A percentile compares a stretch with the other conserved stretches of the same genome.
These are phyloP conservation scores for Andrena fulva DNA, from an alignment of 2,888 invertebrate species.

Conservation along the genomic window DNA sequence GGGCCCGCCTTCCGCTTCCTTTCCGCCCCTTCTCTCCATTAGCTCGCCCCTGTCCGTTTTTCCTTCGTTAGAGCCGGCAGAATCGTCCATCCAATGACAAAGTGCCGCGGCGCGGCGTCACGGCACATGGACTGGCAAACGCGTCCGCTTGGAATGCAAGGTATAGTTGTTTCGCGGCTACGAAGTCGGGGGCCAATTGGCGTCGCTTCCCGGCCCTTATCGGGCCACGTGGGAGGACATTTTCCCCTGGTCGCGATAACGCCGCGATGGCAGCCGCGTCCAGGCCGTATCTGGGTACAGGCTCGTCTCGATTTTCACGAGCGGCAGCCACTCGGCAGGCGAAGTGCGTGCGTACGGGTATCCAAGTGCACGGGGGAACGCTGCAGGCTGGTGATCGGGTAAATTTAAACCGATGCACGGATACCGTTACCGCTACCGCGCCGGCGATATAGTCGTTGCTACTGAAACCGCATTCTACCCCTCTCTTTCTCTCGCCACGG, in stretches of 20 bases:
- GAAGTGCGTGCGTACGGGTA: not conserved
- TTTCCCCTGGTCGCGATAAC: slow-evolving; percentile 46
- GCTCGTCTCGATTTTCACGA: slow-evolving; percentile 67
- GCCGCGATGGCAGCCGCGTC: slow-evolving; percentile 15
- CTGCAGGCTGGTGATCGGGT: slow-evolving; percentile 61
- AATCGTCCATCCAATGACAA: slow-evolving; percentile 18
- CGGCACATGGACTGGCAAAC: not conserved
- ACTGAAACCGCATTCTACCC: slow-evolving; percentile 65
- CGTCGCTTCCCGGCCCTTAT: slow-evolving; percentile 14
- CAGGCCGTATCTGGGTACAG: slow-evolving; percentile 39
- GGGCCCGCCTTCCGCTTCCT: slow-evolving; percentile 19
- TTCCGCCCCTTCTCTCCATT: not conserved
- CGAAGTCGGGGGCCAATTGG: slow-evolving; percentile 29
- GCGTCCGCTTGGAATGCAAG: slow-evolving; percentile 23
- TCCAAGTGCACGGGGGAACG: not conserved
- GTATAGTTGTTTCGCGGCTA: slow-evolving; percentile 10
- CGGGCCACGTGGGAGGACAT: slow-evolving; percentile 38
- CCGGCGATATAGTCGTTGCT: slow-evolving; percentile 68
- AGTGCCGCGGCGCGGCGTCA: slow-evolving; percentile 10
- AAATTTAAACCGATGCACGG: slow-evolving; percentile 70
- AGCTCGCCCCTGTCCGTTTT: not conserved
- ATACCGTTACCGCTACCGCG: slow-evolving; percentile 69
- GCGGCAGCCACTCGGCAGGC: slow-evolving; percentile 2
- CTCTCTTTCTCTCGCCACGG: slow-evolving; percentile 12
- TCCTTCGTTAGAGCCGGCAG: not conserved